Evolutionary conservation across 2,113 vertebrate species (phyloP).

Genomic region (Empidonax traillii): DNA sequence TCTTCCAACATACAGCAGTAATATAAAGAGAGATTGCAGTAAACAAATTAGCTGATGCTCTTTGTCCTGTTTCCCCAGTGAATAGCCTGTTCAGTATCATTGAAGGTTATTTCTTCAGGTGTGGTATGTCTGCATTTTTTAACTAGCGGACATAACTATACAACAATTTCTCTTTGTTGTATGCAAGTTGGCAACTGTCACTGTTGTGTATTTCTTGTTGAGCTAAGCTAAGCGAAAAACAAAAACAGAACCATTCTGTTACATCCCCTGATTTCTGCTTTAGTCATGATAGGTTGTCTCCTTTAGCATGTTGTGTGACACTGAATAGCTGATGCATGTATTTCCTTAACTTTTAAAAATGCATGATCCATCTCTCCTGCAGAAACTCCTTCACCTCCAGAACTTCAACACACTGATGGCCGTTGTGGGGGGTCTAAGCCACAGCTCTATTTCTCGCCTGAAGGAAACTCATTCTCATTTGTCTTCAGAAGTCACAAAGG

Average conservation of each 20-base stretch:
- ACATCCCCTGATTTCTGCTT: background rate
- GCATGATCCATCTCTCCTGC: slow-evolving; percentile 5
- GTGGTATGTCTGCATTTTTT: background rate
- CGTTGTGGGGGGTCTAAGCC: slow-evolving; percentile 93
- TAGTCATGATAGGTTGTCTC: background rate
- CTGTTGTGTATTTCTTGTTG: background rate
- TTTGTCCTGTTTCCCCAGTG: background rate
- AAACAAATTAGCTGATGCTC: background rate
- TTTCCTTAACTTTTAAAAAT: background rate
- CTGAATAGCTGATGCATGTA: background rate
- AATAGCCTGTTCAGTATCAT: background rate
- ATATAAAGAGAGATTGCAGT: background rate
- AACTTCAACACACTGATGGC: slow-evolving; percentile 99
- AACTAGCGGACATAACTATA: background rate
- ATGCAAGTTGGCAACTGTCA: background rate
- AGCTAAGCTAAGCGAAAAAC: background rate
- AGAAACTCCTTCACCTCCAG: slow-evolving; percentile 95
- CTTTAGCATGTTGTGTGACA: background rate
- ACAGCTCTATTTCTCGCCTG: slow-evolving; percentile 95
- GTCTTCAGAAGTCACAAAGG: slow-evolving; percentile 90
- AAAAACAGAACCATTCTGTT: background rate
- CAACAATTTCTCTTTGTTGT: background rate
- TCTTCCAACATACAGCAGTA: background rate
- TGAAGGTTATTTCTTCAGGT: background rate
- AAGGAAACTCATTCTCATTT: slow-evolving; percentile 94